Percentiles rank a stretch among this genome's conserved stretches.
Evolutionary conservation across 2,113 vertebrate genomes (phyloP).

Genomic region (Labrus mixtus): DNA sequence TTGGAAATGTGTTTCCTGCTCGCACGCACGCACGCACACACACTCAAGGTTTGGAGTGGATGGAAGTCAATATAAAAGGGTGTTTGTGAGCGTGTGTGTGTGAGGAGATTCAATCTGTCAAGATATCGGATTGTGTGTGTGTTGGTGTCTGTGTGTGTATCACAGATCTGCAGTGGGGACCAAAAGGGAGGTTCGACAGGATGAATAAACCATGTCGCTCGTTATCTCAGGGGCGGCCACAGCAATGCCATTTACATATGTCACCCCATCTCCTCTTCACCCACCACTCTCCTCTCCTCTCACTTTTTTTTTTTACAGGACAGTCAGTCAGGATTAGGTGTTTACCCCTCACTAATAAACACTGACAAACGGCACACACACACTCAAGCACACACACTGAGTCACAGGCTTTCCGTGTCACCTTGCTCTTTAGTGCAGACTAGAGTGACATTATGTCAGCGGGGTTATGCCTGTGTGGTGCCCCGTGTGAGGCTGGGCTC

Average conservation of each 20-base stretch:
- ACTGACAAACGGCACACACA: background rate
- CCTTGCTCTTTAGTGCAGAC: constrained; percentile 58
- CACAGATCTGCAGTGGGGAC: constrained; percentile 44
- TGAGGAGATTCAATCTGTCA: constrained; percentile 46
- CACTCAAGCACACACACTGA: constrained; percentile 22
- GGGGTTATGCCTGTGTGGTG: constrained; percentile 61
- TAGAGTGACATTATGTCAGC: constrained; percentile 67
- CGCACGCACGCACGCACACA: constrained; percentile 1
- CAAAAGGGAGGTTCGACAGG: background rate
- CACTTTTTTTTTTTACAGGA: constrained; percentile 58
- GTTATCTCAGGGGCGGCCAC: constrained; percentile 69
- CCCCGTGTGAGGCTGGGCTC: constrained; percentile 36
- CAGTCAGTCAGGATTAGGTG: constrained; percentile 71
- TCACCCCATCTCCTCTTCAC: constrained; percentile 55
- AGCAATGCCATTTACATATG: constrained; percentile 71
- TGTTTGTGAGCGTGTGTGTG: constrained; percentile 24
- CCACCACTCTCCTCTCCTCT: constrained; percentile 9
- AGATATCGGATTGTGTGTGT: constrained; percentile 16
- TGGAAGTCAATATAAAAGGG: constrained; percentile 44
- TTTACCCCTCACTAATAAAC: constrained; percentile 28
- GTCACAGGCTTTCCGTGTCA: constrained; percentile 44
- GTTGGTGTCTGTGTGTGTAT: constrained; percentile 18
- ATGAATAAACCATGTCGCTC: constrained; percentile 74
- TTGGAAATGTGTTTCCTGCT: constrained; percentile 29
- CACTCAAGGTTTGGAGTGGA: background rate